Evolutionary conservation across 2,797 vertebrate genomes (phyloP), one percentile per base, ranked within the genome.

Genomic region (Artibeus jamaicensis): DNA sequence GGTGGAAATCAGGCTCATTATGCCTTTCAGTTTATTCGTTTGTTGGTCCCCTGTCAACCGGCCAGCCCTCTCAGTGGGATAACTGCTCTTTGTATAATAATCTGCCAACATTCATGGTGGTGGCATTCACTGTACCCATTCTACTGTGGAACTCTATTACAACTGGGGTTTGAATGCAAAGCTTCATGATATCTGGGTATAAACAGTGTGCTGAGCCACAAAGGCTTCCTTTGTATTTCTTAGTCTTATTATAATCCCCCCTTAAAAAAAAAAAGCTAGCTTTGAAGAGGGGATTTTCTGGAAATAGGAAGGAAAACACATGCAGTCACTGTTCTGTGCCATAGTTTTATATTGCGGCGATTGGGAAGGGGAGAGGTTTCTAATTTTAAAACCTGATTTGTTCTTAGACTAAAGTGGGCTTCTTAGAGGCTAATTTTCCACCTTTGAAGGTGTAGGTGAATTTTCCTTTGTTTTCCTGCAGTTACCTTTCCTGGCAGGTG

Each of bases 181-280:
- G 95, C 94, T 94, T 96, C 91, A 91, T 96, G 93, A 96, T 98
- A 96, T 95, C 97, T 97, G 95, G 86, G 68, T 88, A 92, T 95
- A 97, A 96, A 98, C 96, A 97, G 95, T 94, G 95, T 95, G 83
- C 94, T 22, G 2, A 81, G 83, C 57, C 79, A 97, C 96, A 97
- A 95, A 97, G 94, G 12, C 91, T 19, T 70, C 59, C 93, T 96
- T 98, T 97, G 96, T 97, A 21, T 94, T 96, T 89, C 76, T 95
- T 84, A 86, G 96, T 95, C 94, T 84, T 84, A 39, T 93, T 95
- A 94, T 86, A 97, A 93, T 97, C 88, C 29, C 55, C 14, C 77
- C 6, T 34, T 42, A 48, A 83, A 91, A 65, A 39, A 55, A 78
- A 46, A 57, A 14, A 55, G 44, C 29, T 42, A 67, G 48, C 94